Base-by-base conservation (phyloP, 2,113 vertebrate genomes). In the Peucedramus taeniatus region DNA sequence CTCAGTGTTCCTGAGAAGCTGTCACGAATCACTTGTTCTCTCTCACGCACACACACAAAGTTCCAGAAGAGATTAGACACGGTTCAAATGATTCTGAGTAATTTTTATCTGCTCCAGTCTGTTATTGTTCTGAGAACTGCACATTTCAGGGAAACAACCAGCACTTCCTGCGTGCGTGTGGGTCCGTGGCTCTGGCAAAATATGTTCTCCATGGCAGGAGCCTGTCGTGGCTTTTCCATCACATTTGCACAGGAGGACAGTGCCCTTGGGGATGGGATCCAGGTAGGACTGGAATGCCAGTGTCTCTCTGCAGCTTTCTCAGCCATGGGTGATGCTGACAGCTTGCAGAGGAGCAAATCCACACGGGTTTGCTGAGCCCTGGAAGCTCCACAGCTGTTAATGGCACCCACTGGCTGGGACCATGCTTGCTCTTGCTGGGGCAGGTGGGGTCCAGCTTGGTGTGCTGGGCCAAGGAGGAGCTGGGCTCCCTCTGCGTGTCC, bases 151-250 rank as follows among this genome's bases (percentile, higher is more conserved):
- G 75, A 56, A 94, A 83, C 33, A 47, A 42, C 2, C 21, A 27
- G 37, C 0, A 0, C 30, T 64, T 76, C 64, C 66, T 64, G 37
- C 1, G 0, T 35, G 27, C 24, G 7, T 11, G 4, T 69, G 83
- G 37, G 49, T 88, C 70, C 63, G 60, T 71, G 57, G 26, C 65
- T 66, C 79, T 23, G 59, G 30, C 59, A 76, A 84, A 77, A 68
- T 20, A 37, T 8, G 11, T 37, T 92, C 35, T 60, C 2, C 1
- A 13, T 27, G 49, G 33, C 47, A 76, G 63, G 26, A 77, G 13
- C 18, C n/a, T 53, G n/a, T 66, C 0, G 2, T 76, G 56, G 65
- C 45, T 57, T 86, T 47, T 33, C 42, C 26, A 23, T 54, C 39
- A 19, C 10, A 7, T 83, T 65, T 63, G 27, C 17, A 5, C 0